Conservation (phyloP, 2,113 vertebrate genomes). For the Parus major region DNA sequence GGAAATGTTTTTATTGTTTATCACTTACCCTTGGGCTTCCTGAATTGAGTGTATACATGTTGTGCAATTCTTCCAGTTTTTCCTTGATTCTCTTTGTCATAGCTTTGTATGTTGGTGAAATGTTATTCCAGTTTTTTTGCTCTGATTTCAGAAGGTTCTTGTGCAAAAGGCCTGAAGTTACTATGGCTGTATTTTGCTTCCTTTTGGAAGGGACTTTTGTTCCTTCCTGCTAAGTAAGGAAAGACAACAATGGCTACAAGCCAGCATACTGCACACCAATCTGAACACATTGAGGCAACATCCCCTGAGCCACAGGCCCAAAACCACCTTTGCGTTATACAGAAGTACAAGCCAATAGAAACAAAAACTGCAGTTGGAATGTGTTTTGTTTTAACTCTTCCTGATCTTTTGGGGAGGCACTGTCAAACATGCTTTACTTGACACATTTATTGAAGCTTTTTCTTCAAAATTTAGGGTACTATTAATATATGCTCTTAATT, state of each 20-base stretch:
- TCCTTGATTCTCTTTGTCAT: slow-evolving; percentile 78
- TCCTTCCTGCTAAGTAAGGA: slow-evolving; percentile 14
- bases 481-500: neutral
- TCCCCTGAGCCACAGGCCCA: neutral
- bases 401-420: neutral
- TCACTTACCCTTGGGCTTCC: slow-evolving; percentile 78
- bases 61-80: slow-evolving; percentile 73
- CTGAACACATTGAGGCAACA: neutral
- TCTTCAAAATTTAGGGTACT: neutral
- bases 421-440: neutral
- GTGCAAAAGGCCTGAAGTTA: slow-evolving; percentile 26
- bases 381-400: neutral
- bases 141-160: slow-evolving; percentile 72
- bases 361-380: neutral
- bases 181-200: neutral
- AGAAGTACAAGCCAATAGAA: neutral
- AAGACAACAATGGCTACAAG: neutral
- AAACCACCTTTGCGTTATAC: neutral
- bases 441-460: neutral
- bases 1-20: neutral
- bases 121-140: slow-evolving; percentile 60
- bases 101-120: slow-evolving; percentile 70
- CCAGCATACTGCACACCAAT: neutral
- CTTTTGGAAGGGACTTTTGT: neutral
- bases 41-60: slow-evolving; percentile 47